Evolutionary conservation across 2,797 vertebrate species (phyloP), one percentile per base, ranked within the genome.

Genomic region (Silurus aristotelis): DNA sequence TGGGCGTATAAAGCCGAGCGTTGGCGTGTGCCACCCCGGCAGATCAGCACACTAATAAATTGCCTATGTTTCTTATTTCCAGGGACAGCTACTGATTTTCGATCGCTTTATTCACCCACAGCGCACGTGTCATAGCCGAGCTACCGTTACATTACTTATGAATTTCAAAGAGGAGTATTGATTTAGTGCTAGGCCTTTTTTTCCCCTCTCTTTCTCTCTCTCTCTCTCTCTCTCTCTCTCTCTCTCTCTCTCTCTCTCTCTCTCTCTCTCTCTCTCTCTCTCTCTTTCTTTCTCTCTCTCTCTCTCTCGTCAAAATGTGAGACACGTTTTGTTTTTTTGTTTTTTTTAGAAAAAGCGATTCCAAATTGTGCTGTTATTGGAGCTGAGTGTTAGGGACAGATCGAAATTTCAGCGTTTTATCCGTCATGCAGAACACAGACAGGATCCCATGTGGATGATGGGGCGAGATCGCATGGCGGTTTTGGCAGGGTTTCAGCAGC

Each of bases 151-250:
- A 64, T 80, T 73, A 56, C 71, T 82, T 85, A 52, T 19, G 27
- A 66, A 80, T 68, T 67, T 77, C 56, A 73, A 80, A 84, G 15
- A 66, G 31, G 58, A 5, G 27, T 71, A 86, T 79, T 83, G 72
- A 83, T 83, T 86, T 83, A 64, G 56, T 77, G 19, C 61, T 63
- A n/a, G 76, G 61, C 9, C 8, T 63, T 43, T 82, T 67, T 55
- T 52, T 14, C 25, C 6, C 6, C 14, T 19, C 19, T 38, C 6
- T 79, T 15, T 7, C 48, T 7, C 10, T 52, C 48, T 52, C 48
- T 52, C 48, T 52, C 4, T 52, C 8, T 52, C 3, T 63, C 46
- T 38, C n/a, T 17, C 31, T 17, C 13, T 38, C n/a, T 22, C 5
- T 78, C 27, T 61, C 46, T 38, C n/a, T 17, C n/a, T 17, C 31